These are phyloP conservation scores for Tribolium freemani DNA, from an alignment of 2,888 invertebrate species.

Conservation along the genomic window DNA sequence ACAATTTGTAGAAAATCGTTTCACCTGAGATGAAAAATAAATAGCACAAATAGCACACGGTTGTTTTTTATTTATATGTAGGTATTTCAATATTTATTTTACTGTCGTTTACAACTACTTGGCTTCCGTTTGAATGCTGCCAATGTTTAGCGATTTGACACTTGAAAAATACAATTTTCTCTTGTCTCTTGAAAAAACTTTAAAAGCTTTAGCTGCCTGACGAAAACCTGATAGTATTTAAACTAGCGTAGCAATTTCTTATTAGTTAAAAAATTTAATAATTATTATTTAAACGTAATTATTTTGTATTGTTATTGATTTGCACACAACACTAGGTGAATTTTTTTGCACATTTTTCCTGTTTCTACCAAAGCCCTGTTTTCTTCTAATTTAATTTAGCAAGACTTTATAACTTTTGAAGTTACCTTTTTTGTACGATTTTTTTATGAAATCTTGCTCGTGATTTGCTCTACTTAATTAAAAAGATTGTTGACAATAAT, in stretches of 20 bases:
- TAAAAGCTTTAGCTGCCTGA: not conserved
- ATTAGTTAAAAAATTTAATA: no score
- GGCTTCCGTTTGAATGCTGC: not conserved
- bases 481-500: not conserved
- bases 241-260: no score
- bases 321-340: no score
- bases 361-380: no score
- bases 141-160: not conserved
- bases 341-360: no score
- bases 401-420: no score
- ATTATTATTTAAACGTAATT: no score
- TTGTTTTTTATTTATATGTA: not conserved
- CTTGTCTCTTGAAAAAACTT: not conserved
- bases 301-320: no score
- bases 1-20: no score
- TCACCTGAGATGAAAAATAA: not conserved
- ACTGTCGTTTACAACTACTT: not conserved
- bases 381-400: no score
- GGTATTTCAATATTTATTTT: not conserved
- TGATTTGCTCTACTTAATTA: not conserved
- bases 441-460: not conserved
- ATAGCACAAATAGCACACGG: not conserved
- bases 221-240: no score
- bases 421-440: not conserved
- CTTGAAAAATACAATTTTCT: not conserved